Percentiles rank a stretch among this genome's conserved stretches.
phyloP scores from a whole-genome alignment of 2,888 invertebrate species.

The Athrips mouffetella region DNA sequence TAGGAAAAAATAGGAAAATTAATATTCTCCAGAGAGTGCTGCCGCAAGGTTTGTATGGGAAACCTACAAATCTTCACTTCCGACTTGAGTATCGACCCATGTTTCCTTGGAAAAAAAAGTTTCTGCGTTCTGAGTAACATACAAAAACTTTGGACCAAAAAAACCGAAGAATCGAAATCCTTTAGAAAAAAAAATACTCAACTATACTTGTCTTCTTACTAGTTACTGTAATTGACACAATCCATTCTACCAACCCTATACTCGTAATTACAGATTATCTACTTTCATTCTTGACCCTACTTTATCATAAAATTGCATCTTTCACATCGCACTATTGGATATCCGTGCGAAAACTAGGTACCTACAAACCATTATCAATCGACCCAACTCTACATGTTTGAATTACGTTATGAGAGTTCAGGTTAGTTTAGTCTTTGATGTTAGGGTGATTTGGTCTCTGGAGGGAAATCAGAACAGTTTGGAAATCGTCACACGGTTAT shows the following conservation, averaged over 20 bases:
- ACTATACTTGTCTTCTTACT: no score
- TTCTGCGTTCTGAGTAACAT: no score
- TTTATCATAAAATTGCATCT: conserved; percentile 40
- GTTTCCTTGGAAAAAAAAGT: no score
- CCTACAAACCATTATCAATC: not conserved
- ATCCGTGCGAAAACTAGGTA: conserved; percentile 54
- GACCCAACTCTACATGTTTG: not conserved
- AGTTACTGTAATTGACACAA: no score
- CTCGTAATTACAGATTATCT: conserved; percentile 1
- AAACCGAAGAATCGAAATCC: no score
- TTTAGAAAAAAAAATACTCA: no score
- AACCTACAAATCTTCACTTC: no score
- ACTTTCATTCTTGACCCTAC: conserved; percentile 34
- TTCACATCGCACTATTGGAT: conserved; percentile 47
- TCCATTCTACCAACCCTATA: not conserved
- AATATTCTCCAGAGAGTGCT: no score
- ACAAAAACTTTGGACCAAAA: no score
- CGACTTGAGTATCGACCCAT: no score
- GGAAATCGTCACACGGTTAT: conserved; percentile 51
- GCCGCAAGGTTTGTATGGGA: no score
- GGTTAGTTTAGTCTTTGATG: not conserved
- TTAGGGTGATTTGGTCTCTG: conserved; percentile 34
- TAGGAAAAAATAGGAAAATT: no score
- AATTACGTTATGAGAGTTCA: not conserved
- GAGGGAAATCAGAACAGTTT: conserved; percentile 57